These are phyloP conservation scores for Nipponacmea schrenckii DNA, from an alignment of 2,888 invertebrate genomes.

Conservation along the genomic window DNA sequence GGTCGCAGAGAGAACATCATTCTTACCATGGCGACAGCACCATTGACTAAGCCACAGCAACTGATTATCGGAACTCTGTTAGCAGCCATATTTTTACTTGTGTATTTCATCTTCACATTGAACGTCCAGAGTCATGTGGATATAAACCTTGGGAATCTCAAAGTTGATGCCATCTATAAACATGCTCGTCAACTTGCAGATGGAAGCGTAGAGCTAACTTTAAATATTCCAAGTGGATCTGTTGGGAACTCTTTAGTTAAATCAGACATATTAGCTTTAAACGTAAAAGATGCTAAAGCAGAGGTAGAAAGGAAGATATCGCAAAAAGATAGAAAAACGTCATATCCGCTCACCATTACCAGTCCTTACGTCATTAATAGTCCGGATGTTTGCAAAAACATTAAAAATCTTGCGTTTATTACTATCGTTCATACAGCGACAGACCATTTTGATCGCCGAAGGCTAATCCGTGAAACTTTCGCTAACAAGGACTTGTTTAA, in stretches of 20 bases:
- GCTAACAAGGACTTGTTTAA: constrained; percentile 42
- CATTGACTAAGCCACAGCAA: background rate
- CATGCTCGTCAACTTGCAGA: constrained; percentile 31
- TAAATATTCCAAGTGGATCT: constrained; percentile 28
- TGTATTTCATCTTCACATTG: background rate
- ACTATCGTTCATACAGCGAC: constrained; percentile 51
- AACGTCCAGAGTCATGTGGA: background rate
- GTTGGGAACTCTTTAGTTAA: background rate
- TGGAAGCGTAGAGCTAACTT: constrained; percentile 33
- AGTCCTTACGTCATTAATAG: constrained; percentile 48
- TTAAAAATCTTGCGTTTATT: constrained; percentile 38
- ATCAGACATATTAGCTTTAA: background rate
- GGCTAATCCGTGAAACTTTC: constrained; percentile 52
- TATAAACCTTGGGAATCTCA: constrained; percentile 9
- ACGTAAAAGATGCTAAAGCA: background rate
- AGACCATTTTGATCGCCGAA: constrained; percentile 42
- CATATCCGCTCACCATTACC: constrained; percentile 46
- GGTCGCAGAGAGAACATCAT: too few relatives aligned
- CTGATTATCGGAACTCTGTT: background rate
- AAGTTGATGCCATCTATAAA: constrained; percentile 25
- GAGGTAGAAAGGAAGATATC: background rate
- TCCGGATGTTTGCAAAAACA: constrained; percentile 38
- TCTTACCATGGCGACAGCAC: too few relatives aligned
- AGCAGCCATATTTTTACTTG: background rate
- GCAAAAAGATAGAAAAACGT: constrained; percentile 17